These are phyloP conservation scores for Paradoxurus hermaphroditus DNA, from an alignment of 2,113 vertebrate species.

Conservation along the genomic window DNA sequence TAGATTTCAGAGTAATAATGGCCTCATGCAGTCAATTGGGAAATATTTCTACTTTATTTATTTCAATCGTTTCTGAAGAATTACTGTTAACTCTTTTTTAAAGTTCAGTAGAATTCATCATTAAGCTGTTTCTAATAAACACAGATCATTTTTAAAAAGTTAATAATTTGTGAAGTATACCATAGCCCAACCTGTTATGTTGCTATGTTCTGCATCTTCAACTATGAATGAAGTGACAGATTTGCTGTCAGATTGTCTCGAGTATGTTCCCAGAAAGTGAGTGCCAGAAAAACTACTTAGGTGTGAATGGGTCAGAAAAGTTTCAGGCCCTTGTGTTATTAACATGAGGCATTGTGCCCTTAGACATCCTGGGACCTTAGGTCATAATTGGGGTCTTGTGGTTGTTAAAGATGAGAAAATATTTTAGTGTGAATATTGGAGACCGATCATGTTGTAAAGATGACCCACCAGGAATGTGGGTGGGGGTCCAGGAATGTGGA, in stretches of 20 bases:
- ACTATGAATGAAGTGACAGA: background rate
- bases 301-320: background rate
- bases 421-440: background rate
- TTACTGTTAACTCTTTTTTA: background rate
- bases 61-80: background rate
- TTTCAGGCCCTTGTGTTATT: background rate
- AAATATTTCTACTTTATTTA: background rate
- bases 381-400: background rate
- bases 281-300: background rate
- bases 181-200: background rate
- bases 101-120: background rate
- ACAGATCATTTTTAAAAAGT: background rate
- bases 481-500: background rate
- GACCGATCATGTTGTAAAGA: background rate
- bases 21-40: background rate
- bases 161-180: background rate
- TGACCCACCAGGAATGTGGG: background rate
- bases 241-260: background rate
- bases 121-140: background rate
- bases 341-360: background rate
- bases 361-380: background rate
- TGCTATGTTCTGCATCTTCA: background rate
- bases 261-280: background rate
- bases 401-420: background rate
- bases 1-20: background rate